Evolutionary conservation across 2,797 vertebrate genomes (phyloP).

Genomic region (Acanthis flammea): DNA sequence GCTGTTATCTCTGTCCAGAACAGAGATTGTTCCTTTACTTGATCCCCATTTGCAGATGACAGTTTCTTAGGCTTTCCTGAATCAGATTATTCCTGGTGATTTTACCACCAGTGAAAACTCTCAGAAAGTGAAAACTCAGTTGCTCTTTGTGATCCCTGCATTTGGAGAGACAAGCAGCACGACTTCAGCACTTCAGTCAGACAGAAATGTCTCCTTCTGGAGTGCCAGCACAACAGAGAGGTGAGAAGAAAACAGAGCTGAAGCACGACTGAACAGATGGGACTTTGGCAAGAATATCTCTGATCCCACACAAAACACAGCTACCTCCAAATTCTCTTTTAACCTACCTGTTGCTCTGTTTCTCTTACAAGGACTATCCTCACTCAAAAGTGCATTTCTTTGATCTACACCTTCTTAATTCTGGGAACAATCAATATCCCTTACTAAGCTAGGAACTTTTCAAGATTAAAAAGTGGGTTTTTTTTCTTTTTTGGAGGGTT

Average conservation of each 20-base stretch:
- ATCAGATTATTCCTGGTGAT: neutral
- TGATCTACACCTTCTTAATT: neutral
- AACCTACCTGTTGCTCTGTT: neutral
- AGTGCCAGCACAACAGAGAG: neutral
- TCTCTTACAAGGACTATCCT: neutral
- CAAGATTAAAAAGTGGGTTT: neutral
- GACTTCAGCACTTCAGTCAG: neutral
- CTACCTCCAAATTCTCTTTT: neutral
- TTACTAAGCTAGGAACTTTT: neutral
- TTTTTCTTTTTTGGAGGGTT: neutral
- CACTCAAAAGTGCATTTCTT: neutral
- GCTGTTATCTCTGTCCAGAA: neutral
- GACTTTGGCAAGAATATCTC: neutral
- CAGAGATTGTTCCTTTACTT: neutral
- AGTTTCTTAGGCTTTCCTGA: neutral
- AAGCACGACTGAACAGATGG: slow-evolving; percentile 22
- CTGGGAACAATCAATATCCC: neutral
- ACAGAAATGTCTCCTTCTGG: neutral
- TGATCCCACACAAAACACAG: neutral
- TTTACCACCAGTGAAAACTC: neutral
- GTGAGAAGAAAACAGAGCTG: slow-evolving; percentile 32
- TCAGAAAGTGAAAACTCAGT: neutral
- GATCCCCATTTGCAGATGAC: neutral
- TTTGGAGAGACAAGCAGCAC: neutral
- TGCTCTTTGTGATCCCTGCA: neutral